Base-by-base conservation (phyloP, 2,113 vertebrate species). In the Xenus cinereus region DNA sequence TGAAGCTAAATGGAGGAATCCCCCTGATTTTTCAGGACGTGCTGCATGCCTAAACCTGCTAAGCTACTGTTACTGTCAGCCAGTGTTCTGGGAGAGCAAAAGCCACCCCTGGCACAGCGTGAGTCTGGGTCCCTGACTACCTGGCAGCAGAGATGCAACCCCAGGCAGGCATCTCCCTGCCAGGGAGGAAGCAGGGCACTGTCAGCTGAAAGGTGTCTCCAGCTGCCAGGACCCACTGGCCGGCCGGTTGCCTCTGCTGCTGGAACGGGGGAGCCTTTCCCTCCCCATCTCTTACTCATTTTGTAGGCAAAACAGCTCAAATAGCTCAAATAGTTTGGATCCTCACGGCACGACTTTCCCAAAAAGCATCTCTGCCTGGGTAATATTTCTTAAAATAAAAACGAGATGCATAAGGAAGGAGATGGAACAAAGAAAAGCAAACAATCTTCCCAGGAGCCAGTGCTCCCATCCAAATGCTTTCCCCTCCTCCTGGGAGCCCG, bases 311-410 rank as follows among this genome's bases (percentile, higher is more conserved):
- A 95, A 64, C 81, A 89, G 79, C 76, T 96, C 78, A 59, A 96
- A 97, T 96, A 95, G 50, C 92, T 96, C 81, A 39, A 93, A 96
- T 97, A 96, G 32, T 93, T 97, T 95, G 94, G 91, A 97, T 95
- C 95, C 84, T 86, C 74, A 3, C 2, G 13, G 69, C 72, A 73
- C 45, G 1, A 18, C 89, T 95, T 95, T 90, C 89, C 78, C 86
- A 86, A 96, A 90, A 91, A 66, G 50, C 79, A 50, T 71, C 67
- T 95, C 91, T 1, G 21, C 46, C 0, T 27, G 87, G 87, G 83
- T 93, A 95, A 86, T 90, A 97, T 95, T 97, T 97, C 97, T 97
- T 95, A 96, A 97, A 97, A 95, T 94, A 95, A 97, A 95, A 95
- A n/a, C 0, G 48, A 94, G 94, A 95, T 84, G 80, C 82, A 87